A percentile compares a stretch with the other conserved stretches of the same genome.
Conservation (phyloP, 2,113 vertebrate species). For the Hemiscyllium ocellatum region DNA sequence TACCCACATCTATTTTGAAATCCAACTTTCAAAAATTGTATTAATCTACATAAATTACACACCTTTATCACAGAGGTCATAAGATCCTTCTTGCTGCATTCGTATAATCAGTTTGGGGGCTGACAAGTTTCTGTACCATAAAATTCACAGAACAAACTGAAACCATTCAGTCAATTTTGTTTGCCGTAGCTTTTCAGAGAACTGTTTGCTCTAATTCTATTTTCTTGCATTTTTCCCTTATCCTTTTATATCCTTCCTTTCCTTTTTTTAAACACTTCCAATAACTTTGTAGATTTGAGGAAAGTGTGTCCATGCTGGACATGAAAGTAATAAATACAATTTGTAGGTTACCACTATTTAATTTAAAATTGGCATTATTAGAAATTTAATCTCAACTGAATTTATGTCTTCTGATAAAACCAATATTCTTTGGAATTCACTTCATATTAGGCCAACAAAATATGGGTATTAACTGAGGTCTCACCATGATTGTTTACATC, state of each 20-base stretch:
- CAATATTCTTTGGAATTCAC: not conserved
- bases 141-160: not conserved
- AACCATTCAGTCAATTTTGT: not conserved
- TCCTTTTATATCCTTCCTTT: not conserved
- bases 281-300: not conserved
- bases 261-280: not conserved
- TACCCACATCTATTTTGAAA: too few species aligned
- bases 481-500: not conserved
- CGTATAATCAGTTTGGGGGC: not conserved
- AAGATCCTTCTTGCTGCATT: not conserved
- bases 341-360: not conserved
- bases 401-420: not conserved
- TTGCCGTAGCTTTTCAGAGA: not conserved
- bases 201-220: not conserved
- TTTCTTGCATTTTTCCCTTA: not conserved
- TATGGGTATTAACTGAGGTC: not conserved
- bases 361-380: conserved; percentile 13
- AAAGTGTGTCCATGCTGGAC: not conserved
- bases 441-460: not conserved
- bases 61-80: not conserved
- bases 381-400: not conserved
- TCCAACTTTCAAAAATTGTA: too few species aligned
- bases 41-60: too few species aligned
- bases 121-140: not conserved
- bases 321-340: not conserved